phyloP scores from a whole-genome alignment of 2,888 invertebrate genomes.

The Autographa pulchrina region DNA sequence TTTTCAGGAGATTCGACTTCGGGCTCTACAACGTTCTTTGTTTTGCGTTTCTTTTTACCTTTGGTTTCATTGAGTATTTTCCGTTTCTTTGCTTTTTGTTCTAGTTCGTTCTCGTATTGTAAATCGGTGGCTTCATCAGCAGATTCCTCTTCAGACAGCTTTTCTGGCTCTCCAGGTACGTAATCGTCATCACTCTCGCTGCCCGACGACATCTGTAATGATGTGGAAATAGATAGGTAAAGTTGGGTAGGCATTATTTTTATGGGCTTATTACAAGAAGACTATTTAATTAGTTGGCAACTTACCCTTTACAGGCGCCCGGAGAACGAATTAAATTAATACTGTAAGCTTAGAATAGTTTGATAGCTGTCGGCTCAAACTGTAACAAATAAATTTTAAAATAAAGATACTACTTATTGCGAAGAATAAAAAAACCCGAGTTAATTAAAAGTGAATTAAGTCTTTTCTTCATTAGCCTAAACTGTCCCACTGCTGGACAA shows the following conservation, averaged over 20 bases:
- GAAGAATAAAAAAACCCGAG: no score
- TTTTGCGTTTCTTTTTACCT: constrained; percentile 73
- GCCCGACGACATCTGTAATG: constrained; percentile 89
- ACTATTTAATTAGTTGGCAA: background rate
- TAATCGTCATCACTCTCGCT: constrained; percentile 95
- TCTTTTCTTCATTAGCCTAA: no score
- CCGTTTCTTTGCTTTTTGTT: constrained; percentile 77
- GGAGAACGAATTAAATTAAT: background rate
- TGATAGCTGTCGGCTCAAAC: no score
- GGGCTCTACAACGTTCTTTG: constrained; percentile 61
- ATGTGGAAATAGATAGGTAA: background rate
- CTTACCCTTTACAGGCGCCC: background rate
- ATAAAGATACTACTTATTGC: no score
- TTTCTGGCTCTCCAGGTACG: constrained; percentile 91
- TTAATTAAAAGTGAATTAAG: no score
- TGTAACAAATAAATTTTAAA: no score
- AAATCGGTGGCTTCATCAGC: constrained; percentile 90
- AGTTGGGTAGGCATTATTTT: no score
- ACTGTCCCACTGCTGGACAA: no score
- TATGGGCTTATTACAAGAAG: no score
- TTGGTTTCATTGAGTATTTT: constrained; percentile 67
- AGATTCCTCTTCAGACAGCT: constrained; percentile 92
- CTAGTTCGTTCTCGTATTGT: constrained; percentile 87
- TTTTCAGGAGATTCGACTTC: constrained; percentile 67
- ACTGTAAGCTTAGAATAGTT: no score